Base-by-base conservation (phyloP, 2,888 invertebrate genomes). In the Noctua comes region DNA sequence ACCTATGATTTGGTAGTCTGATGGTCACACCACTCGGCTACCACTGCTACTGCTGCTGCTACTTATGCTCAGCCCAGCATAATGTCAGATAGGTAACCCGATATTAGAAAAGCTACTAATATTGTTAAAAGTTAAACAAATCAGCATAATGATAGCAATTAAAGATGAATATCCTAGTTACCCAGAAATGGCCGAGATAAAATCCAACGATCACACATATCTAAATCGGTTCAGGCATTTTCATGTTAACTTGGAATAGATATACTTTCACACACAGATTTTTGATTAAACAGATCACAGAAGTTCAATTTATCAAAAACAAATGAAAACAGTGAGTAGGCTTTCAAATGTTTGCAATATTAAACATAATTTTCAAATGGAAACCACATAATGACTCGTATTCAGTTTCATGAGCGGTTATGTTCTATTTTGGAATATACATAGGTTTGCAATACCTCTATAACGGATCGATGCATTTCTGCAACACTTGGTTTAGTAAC, bases 401-500 rank as follows among this genome's bases (percentile, higher is more conserved):
- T 54, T 24, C 54, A 54, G 54, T 54, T 54, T 54, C 24, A 54
- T 24, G 2, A 24, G 54, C 24, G 3, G 51, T 54, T 10, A 24
- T 3, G 54, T 54, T 54, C 11, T 54, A 54, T 54, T 54, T 54
- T 54, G 54, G 24, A 2, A 10, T 54, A 54, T 11, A 54, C 8
- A 51, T 51, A 24, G 8, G 54, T 54, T 24, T 54, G 54, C 24
- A 4, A 11, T 4, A 54, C 24, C 51, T 51, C 21, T 10, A 11
- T 51, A 8, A 54, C 24, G 24, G 24, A 4, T 54, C 10, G 24
- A 24, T 10, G 3, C 24, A 54, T 51, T 21, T 51, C 21, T 51
- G 10, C 0, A 0, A 11, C 1, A n/a, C 54, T 57, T n/a, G n/a
- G 11, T 57, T n/a, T 11, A n/a, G 1, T n/a, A n/a, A n/a, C 11